These are phyloP conservation scores for Turnix velox DNA, from an alignment of 2,113 vertebrate genomes.

Conservation along the genomic window DNA sequence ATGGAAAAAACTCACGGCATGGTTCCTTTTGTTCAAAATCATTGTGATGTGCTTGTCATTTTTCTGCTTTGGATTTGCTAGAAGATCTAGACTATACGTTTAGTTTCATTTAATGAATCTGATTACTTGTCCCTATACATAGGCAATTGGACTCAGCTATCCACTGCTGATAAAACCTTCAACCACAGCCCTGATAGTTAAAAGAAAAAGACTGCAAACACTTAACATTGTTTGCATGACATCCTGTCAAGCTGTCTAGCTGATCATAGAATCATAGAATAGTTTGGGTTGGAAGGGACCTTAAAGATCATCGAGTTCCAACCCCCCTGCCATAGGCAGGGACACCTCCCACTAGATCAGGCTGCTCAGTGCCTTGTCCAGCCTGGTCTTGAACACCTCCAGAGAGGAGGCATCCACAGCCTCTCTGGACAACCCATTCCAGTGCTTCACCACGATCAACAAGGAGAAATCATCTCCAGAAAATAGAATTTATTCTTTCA, in stretches of 20 bases:
- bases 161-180: background rate
- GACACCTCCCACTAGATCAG: no score
- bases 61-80: background rate
- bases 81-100: background rate
- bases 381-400: no score
- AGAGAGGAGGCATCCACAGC: no score
- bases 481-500: background rate
- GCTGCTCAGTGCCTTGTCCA: no score
- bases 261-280: no score
- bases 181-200: background rate
- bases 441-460: no score
- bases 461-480: background rate
- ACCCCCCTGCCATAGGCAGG: no score
- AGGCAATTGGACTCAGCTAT: background rate
- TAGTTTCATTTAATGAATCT: background rate
- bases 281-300: no score
- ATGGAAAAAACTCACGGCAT: background rate
- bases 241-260: background rate
- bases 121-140: background rate
- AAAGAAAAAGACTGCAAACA: background rate
- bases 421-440: no score
- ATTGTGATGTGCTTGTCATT: background rate
- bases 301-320: no score
- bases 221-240: background rate
- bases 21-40: background rate